These are phyloP conservation scores for Trachymyrmex septentrionalis DNA, from an alignment of 1,140 invertebrate species.

Conservation along the genomic window DNA sequence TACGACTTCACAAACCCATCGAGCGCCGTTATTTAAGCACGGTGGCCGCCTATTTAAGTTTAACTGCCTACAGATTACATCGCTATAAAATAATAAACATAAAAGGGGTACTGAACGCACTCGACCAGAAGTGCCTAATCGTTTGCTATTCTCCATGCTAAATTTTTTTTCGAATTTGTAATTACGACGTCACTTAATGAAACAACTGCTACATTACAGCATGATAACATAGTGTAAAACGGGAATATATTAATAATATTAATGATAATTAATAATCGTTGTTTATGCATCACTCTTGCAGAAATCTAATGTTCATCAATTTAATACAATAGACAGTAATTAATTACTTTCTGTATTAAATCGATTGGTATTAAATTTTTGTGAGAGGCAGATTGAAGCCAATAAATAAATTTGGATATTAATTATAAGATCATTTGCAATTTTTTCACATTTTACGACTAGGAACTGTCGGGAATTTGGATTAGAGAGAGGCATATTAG, in stretches of 20 bases:
- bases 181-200: neutral
- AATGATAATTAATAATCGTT: neutral
- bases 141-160: neutral
- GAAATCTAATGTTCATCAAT: too few relatives aligned
- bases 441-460: constrained; percentile 1
- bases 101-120: constrained; percentile 75
- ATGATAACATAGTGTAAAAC: neutral
- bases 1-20: constrained; percentile 83
- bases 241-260: neutral
- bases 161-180: constrained; percentile 15
- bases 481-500: neutral
- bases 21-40: constrained; percentile 82
- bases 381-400: neutral
- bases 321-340: too few relatives aligned
- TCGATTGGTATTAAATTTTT: too few relatives aligned
- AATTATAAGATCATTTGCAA: neutral
- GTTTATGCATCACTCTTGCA: neutral
- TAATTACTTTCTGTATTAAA: too few relatives aligned
- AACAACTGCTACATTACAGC: neutral
- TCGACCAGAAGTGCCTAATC: constrained; percentile 1
- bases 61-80: constrained; percentile 83
- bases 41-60: constrained; percentile 83
- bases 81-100: constrained; percentile 85
- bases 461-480: neutral
- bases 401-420: constrained; percentile 32